Base-by-base conservation (phyloP, 2,888 invertebrate species). In the Lithodes maja region DNA sequence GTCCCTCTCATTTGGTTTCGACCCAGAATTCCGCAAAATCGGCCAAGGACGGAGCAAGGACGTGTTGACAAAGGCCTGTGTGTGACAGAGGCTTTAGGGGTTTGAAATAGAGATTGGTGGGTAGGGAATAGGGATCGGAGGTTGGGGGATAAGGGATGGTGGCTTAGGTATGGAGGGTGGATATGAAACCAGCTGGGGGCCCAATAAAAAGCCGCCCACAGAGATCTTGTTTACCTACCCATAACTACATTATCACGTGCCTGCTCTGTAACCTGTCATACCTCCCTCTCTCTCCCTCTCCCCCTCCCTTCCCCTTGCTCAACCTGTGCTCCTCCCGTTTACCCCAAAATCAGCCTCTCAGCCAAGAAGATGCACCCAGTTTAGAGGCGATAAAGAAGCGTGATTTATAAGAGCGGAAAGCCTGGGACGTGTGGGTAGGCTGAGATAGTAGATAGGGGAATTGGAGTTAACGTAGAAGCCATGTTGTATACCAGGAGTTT, bases 211-310 rank as follows among this genome's bases (percentile, higher is more conserved):
- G 33, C 33, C 33, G 33, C 33, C 33, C 61, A 5, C 61, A 7
- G 61, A 61, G 61, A 61, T 61, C 61, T 61, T 61, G 61, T 61
- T 61, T 61, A 61, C 61, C 61, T 61, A 61, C 61, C 61, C 61
- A 12, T 12, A 5, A 61, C 12, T 61, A 61, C 33, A 61, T 61
- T 61, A 61, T 61, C 61, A 61, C 7, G 61, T 61, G 61, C 61
- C 61, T 12, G 12, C 7, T 12, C 12, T 61, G 61, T 61, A 5
- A 61, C 61, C 61, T 12, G 12, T 12, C 61, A 12, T 61, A 61
- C 12, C 61, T 61, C 61, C 61, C 61, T 5, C 33, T 33, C 7
- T 61, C 61, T 61, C 61, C 7, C 61, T 61, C 61, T 61, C 12
- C 5, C 61, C 12, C 61, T 7, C 5, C 61, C 61, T 12, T 61